phyloP scores from a whole-genome alignment of 1,140 invertebrate genomes.

The Drosophila busckii region DNA sequence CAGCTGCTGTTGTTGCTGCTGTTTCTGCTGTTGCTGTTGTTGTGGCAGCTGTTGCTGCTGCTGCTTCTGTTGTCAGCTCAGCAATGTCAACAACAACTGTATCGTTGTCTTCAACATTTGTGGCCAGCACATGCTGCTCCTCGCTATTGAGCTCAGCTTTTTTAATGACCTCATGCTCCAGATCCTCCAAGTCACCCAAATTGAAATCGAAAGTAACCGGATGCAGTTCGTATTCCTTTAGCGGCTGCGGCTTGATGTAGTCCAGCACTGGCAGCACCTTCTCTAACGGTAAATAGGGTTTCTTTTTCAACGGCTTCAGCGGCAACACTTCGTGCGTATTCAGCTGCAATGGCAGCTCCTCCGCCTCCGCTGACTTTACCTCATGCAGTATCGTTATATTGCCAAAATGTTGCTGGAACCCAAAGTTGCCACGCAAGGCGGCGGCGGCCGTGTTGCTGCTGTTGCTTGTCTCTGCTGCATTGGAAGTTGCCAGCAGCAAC shows the following conservation, averaged over 20 bases:
- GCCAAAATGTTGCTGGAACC: conserved; percentile 15
- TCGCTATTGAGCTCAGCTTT: conserved; percentile 56
- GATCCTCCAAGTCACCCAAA: conserved; percentile 69
- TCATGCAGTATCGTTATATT: conserved; percentile 73
- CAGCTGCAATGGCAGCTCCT: conserved; percentile 42
- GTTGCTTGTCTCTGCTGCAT: too few species aligned
- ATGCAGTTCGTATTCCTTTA: conserved; percentile 69
- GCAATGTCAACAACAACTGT: conserved; percentile 52
- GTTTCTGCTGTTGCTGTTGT: conserved; percentile 7
- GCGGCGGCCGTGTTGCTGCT: conserved; percentile 4
- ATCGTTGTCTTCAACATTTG: conserved; percentile 47
- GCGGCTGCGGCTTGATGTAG: conserved; percentile 55
- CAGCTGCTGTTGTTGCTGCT: conserved; percentile 4
- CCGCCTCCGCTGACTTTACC: conserved; percentile 26
- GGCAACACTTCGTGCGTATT: conserved; percentile 67
- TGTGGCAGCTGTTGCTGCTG: conserved; percentile 12
- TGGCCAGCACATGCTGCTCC: conserved; percentile 44
- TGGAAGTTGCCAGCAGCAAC: too few species aligned
- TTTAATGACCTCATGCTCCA: conserved; percentile 67
- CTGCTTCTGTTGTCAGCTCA: conserved; percentile 11
- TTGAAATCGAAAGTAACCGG: conserved; percentile 76
- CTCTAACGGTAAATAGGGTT: conserved; percentile 60
- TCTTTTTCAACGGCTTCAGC: conserved; percentile 63
- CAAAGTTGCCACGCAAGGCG: conserved; percentile 9
- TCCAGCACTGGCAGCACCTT: conserved; percentile 52